Base-by-base conservation (phyloP, 2,888 invertebrate species). In the Epinotia bilunana region DNA sequence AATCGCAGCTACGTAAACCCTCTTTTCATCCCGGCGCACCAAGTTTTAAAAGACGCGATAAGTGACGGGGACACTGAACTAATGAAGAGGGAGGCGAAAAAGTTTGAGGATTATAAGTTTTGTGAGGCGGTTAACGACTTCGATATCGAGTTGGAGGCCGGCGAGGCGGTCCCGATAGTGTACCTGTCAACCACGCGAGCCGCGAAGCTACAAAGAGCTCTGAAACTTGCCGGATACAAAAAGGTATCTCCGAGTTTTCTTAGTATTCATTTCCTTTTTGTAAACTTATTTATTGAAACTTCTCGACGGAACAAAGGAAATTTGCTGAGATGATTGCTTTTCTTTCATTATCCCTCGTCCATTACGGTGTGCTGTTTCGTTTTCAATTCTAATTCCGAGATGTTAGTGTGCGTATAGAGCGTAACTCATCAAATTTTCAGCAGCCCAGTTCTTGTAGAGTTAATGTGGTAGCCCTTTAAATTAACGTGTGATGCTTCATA, bases 211-310 rank as follows among this genome's bases (percentile, higher is more conserved):
- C 94, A 94, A 85, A 90, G 95, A 79, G 91, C 94, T n/a, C 86
- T 95, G 62, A 92, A 94, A 79, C 94, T 95, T 84, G 95, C 93
- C 58, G 95, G 95, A 79, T 93, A 94, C 80, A 95, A 95, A 93
- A 94, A 94, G 94, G 95, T 95, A 85, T 84, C 91, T 79, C 65
- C 70, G 63, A 62, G 65, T 78, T 75, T 73, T 61, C 67, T 76
- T 72, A 69, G 57, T 72, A 79, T 74, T 76, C 68, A 72, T 77
- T 76, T 76, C 64, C 65, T 71, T 67, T 73, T 74, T 74, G 46
- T 55, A 20, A 53, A 64, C 71, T 64, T 65, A 60, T 74, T 69
- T 69, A 74, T 74, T 71, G 58, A 71, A 74, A 74, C 58, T 74
- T 70, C 65, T 18, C 16, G 55, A 55, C 28, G 43, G 65, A 67